Evolutionary conservation across 2,797 vertebrate genomes (phyloP), one percentile per base, ranked within the genome.

Genomic region (Coccyzus lansbergi): DNA sequence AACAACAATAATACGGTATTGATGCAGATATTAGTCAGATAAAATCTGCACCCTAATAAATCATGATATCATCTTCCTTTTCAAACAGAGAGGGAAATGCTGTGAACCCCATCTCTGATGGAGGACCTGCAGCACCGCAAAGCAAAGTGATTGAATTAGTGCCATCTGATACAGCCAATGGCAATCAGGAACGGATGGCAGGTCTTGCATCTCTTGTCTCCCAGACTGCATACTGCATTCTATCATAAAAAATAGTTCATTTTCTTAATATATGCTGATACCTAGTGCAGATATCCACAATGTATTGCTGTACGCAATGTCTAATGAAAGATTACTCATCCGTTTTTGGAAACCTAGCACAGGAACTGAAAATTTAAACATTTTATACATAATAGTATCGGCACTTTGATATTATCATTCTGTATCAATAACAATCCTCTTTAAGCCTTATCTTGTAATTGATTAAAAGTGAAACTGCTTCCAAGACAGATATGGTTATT

Each of bases 401-500:
- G 71, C 72, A 44, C 33, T 89, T 82, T 78, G 65, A 70, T 4
- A 0, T 62, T 88, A 83, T 80, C 8, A 0, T 52, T 78, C 68
- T 55, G 33, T 64, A 34, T 86, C 2, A 2, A 31, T 68, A 68
- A 20, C n/a, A 70, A 70, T 49, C 60, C 51, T 80, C 75, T 63
- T 84, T 72, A 86, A 78, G 80, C 22, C 60, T 92, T 72, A 71
- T 56, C 63, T 83, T 81, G 52, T 83, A 7, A 0, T 15, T 59
- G 80, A 31, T 59, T 62, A 81, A 52, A 87, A 80, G 3, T 1
- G 72, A 56, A 69, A 36, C 34, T 86, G 62, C 44, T 53, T 77
- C 60, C 59, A 77, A 74, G 59, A 88, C 90, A 74, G 44, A 64
- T 82, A 63, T 83, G 77, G 62, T 90, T 92, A 94, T 94, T 94